Evolutionary conservation across 2,797 vertebrate genomes (phyloP).

Genomic region (Linurgus olivaceus): DNA sequence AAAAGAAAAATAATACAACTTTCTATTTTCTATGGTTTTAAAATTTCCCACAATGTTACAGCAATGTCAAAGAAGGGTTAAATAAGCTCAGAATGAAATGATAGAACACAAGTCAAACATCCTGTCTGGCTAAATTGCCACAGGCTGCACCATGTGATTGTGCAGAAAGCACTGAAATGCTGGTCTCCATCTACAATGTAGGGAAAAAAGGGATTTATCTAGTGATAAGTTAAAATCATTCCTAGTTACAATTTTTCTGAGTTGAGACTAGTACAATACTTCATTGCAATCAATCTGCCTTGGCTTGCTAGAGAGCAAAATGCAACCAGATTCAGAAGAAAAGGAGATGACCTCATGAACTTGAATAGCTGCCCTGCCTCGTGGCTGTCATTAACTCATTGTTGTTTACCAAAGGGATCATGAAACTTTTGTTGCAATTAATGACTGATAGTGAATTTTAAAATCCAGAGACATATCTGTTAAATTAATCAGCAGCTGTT

Average conservation of each 20-base stretch:
- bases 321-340: not conserved
- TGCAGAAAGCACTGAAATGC: not conserved
- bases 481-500: not conserved
- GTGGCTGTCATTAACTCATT: not conserved
- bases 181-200: rapidly evolving
- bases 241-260: not conserved
- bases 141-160: rapidly evolving
- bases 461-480: not conserved
- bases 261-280: not conserved
- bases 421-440: not conserved
- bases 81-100: not conserved
- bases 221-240: not conserved
- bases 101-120: not conserved
- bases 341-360: not conserved
- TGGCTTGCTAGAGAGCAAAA: not conserved
- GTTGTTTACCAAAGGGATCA: not conserved
- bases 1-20: not conserved
- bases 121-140: not conserved
- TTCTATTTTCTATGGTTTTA: not conserved
- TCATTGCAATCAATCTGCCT: not conserved
- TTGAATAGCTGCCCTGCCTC: not conserved
- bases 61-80: not conserved
- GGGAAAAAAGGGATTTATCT: not conserved
- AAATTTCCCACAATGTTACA: not conserved
- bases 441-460: not conserved